Evolutionary conservation across 2,888 invertebrate species (phyloP), one percentile per base, ranked within the genome.

Genomic region (Hydrotaea diabolus): DNA sequence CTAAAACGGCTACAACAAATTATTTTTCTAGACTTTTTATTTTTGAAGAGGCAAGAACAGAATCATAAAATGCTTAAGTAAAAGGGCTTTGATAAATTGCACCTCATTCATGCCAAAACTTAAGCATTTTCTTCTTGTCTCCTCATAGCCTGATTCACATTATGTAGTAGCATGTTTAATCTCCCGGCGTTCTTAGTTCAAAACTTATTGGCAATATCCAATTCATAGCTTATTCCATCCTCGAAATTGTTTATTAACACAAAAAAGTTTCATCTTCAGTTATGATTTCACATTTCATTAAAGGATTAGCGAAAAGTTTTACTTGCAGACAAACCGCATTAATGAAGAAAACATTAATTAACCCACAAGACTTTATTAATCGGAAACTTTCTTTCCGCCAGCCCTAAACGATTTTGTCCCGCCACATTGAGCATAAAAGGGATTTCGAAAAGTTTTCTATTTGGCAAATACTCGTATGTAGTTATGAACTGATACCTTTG

Each of bases 251-350:
- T 59, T 59, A 23, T 59, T 23, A 23, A 15, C 59, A 0, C 26
- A 26, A 23, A 59, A 26, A 59, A 59, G 59, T 59, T 69, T 46
- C 13, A 11, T 5, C 23, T 69, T 69, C 39, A 15, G 69, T 21
- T 69, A 69, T 69, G 69, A 69, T 69, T 69, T 69, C 69, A 69
- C 69, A 69, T 69, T 46, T 69, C 69, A 69, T 69, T 69, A 69
- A 69, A 69, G 69, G 69, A 69, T 69, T 69, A 69, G 69, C 43
- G 26, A 43, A 46, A 69, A 69, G 23, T 43, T 46, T 69, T 15
- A 0, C 23, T 13, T 62, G n/a, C 69, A 11, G 39, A 46, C 46
- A 69, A 43, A 46, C 23, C 69, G 23, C 59, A 26, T 59, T 59
- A 26, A 59, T 26, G 59, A 59, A 59, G 26, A 23, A 23, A 59